A percentile compares a stretch with the other conserved stretches of the same genome.
These are phyloP conservation scores for Cydia amplana DNA, from an alignment of 1,140 invertebrate species.

Conservation along the genomic window DNA sequence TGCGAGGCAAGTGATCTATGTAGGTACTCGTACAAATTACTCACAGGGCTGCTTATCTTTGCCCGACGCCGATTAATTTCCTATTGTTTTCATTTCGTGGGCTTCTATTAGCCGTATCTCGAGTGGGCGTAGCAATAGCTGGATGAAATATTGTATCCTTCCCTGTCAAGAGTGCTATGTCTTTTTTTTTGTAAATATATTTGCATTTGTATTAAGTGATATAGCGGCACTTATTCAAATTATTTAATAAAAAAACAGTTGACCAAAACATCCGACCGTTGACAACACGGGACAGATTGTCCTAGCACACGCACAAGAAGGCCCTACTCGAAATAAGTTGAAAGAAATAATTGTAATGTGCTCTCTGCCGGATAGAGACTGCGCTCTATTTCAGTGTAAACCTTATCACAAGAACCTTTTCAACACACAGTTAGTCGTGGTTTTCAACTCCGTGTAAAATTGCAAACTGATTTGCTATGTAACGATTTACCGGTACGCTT, in stretches of 20 bases:
- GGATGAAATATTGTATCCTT: not conserved
- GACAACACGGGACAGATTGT: no score
- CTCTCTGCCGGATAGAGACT: no score
- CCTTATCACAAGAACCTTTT: not conserved
- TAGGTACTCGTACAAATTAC: constrained; percentile 1
- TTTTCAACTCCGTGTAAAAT: constrained; percentile 15
- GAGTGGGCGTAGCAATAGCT: constrained; percentile 1
- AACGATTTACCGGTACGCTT: not conserved
- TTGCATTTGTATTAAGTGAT: not conserved
- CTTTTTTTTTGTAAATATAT: not conserved
- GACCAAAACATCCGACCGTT: no score
- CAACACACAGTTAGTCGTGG: not conserved
- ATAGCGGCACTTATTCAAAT: not conserved
- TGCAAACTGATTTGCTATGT: constrained; percentile 7
- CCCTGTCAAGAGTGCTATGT: not conserved
- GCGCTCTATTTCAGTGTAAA: no score
- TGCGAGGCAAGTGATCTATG: not conserved
- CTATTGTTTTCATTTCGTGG: constrained; percentile 30
- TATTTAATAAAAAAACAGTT: no score
- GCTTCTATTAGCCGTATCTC: constrained; percentile 16
- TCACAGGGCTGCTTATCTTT: constrained; percentile 22
- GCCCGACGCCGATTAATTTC: constrained; percentile 22
- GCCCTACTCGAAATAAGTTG: no score
- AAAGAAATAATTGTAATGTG: no score
- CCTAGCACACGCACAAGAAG: no score